Conservation (phyloP, 1,140 invertebrate genomes). For the Proctacanthus coquilletti region DNA sequence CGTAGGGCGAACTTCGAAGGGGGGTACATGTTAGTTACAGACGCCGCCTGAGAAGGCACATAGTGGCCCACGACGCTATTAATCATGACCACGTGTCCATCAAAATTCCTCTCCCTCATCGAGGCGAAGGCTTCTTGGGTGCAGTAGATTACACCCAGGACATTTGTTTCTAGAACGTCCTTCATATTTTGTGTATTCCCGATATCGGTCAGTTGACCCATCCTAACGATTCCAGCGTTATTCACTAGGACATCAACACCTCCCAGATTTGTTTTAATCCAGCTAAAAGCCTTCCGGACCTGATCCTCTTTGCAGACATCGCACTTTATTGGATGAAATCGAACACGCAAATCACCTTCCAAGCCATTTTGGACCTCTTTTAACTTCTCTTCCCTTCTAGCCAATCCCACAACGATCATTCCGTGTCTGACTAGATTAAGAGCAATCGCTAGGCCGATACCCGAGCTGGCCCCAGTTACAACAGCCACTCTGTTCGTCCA, state of each 20-base stretch:
- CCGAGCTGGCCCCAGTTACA: slow-evolving; percentile 55
- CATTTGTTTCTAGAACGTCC: slow-evolving; percentile 48
- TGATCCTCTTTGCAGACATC: slow-evolving; percentile 51
- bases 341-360: slow-evolving; percentile 14
- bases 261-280: slow-evolving; percentile 41
- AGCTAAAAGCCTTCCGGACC: slow-evolving; percentile 46
- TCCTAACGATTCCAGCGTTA: slow-evolving; percentile 44
- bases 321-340: slow-evolving; percentile 36
- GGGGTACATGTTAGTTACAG: slow-evolving; percentile 37
- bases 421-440: slow-evolving; percentile 39
- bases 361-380: slow-evolving; percentile 27
- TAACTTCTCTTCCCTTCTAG: slow-evolving; percentile 42
- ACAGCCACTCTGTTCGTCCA: slow-evolving; percentile 50
- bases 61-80: slow-evolving; percentile 43
- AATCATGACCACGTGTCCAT: slow-evolving; percentile 56
- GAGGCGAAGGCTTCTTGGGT: slow-evolving; percentile 46
- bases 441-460: slow-evolving; percentile 48
- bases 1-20: slow-evolving; percentile 54
- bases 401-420: slow-evolving; percentile 51
- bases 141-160: slow-evolving; percentile 47
- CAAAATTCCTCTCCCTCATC: slow-evolving; percentile 45
- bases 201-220: slow-evolving; percentile 26
- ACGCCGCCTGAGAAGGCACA: slow-evolving; percentile 26
- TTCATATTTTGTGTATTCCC: slow-evolving; percentile 27
- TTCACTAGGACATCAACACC: slow-evolving; percentile 56